These are phyloP conservation scores for Pungitius pungitius DNA, from an alignment of 2,113 vertebrate species.

Conservation along the genomic window DNA sequence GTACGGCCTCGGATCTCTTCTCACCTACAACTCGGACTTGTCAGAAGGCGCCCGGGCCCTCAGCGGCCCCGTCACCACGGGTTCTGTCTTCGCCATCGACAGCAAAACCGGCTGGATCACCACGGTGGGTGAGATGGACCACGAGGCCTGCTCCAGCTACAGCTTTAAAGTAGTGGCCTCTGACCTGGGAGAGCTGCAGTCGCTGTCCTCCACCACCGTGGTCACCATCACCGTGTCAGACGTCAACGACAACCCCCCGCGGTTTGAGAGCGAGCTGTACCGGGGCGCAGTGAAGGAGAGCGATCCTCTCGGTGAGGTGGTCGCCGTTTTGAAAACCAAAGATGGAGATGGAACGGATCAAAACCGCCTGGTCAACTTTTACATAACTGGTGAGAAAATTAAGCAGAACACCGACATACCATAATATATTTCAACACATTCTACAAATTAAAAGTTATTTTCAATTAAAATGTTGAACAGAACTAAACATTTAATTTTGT, in stretches of 20 bases:
- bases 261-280: conserved; percentile 89
- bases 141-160: conserved; percentile 89
- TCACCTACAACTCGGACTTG: conserved; percentile 77
- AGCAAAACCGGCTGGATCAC: conserved; percentile 97
- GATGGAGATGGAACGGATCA: conserved; percentile 90
- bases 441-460: conserved; percentile 40
- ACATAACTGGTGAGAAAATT: conserved; percentile 87
- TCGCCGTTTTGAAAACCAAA: conserved; percentile 90
- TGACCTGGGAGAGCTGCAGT: conserved; percentile 88
- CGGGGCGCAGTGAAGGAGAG: conserved; percentile 90
- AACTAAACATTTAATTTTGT: conserved; percentile 25
- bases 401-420: not conserved
- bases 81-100: conserved; percentile 85
- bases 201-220: conserved; percentile 87
- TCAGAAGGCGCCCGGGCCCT: conserved; percentile 24
- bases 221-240: conserved; percentile 92
- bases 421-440: conserved; percentile 2
- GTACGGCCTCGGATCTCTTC: conserved; percentile 83
- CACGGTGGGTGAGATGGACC: conserved; percentile 89
- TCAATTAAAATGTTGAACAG: conserved; percentile 34
- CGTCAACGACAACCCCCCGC: conserved; percentile 92
- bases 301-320: conserved; percentile 91
- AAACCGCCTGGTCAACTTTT: conserved; percentile 94
- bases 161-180: conserved; percentile 91
- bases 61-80: not conserved